Conservation (phyloP, 2,797 vertebrate genomes). For the Sebastolobus alascanus region DNA sequence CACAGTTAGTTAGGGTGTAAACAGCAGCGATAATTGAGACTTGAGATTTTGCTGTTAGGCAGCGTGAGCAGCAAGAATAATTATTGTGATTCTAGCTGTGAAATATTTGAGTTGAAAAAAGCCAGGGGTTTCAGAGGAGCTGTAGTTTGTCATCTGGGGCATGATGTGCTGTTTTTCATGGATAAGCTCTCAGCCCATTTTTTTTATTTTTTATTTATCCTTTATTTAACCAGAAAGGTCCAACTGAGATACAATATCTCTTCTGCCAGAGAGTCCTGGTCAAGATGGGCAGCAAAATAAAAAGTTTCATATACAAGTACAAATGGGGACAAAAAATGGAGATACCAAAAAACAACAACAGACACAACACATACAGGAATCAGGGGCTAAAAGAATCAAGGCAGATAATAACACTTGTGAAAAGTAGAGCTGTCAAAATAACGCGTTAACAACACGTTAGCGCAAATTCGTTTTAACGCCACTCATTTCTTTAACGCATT, state of each 20-base stretch:
- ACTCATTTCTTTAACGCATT: too few relatives aligned
- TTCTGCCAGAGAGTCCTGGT: background rate
- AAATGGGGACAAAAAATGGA: background rate
- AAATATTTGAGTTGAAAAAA: constrained; percentile 23
- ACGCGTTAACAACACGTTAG: too few relatives aligned
- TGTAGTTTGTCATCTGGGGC: constrained; percentile 20
- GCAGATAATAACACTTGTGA: background rate
- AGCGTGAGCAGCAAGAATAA: constrained; percentile 27
- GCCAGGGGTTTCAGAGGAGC: constrained; percentile 8
- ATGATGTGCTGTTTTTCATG: constrained; percentile 17
- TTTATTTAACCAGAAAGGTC: background rate
- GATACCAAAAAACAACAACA: background rate
- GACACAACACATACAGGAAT: background rate
- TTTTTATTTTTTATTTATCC: background rate
- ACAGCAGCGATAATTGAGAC: constrained; percentile 51
- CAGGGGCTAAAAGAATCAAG: too few relatives aligned
- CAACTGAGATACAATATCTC: background rate
- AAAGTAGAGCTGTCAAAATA: too few relatives aligned
- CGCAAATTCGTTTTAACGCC: too few relatives aligned
- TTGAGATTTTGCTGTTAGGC: constrained; percentile 21
- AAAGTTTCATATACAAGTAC: background rate
- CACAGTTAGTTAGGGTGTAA: constrained; percentile 47
- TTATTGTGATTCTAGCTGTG: constrained; percentile 26
- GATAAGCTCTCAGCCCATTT: constrained; percentile 33
- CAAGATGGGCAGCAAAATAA: background rate